Evolutionary conservation across 2,797 vertebrate species (phyloP), one percentile per base, ranked within the genome.

Genomic region (Channa striata): DNA sequence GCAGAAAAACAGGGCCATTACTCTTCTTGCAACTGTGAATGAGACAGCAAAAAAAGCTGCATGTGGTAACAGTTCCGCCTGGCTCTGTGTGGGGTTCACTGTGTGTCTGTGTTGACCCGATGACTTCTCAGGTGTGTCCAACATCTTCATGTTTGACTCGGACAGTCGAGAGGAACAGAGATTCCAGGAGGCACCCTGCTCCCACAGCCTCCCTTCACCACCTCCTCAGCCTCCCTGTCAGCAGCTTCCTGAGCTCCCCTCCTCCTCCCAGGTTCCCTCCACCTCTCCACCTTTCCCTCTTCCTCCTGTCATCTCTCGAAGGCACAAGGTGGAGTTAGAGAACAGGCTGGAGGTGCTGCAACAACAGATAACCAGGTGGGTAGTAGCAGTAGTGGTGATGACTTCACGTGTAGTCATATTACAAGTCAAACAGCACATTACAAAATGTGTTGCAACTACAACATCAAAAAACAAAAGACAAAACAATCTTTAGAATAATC

Each of bases 351-450:
- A 96, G 2, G 87, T 91, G 1, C 90, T 97, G 19, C 96, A 97
- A 71, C 90, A 87, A 57, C 96, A 97, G 67, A 94, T 97, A 21
- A 89, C 90, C 83, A 95, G 96, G 96, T 96, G 44, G n/a, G 59
- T 33, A 40, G 30, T 21, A 30, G 25, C 6, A 40, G 30, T 12
- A 44, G 6, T 21, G 47, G 13, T 1, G 17, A 48, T 16, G 17
- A 16, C 14, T 36, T 44, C 8, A 51, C 6, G 25, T 40, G n/a
- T 1, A 34, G n/a, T 53, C 9, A 44, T 8, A 17, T 20, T 33
- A 50, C 1, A 19, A 62, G 47, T 40, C 17, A 62, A 62, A 62
- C 10, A 50, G 5, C 7, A 40, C 11, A 25, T 19, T 19, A 20
- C 2, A 39, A 16, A 52, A 25, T 46, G 19, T 20, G 12, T 14